These are phyloP conservation scores for Parazoanthus swiftii DNA, from an alignment of 92 coral and sea anemone species.

Conservation along the genomic window DNA sequence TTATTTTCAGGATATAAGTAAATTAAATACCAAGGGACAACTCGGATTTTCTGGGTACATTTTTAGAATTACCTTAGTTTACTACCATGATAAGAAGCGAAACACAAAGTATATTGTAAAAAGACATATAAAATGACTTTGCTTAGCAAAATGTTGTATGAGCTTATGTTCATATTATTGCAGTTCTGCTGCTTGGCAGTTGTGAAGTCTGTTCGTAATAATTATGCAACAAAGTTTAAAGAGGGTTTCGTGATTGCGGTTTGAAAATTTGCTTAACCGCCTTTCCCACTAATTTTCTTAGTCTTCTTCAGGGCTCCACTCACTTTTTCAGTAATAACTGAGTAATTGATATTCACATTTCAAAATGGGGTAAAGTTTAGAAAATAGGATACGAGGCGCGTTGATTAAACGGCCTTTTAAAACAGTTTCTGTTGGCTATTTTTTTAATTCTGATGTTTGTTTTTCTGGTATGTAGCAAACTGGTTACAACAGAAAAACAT, in stretches of 20 bases:
- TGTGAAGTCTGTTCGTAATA: no score
- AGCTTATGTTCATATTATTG: not conserved
- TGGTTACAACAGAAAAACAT: not conserved
- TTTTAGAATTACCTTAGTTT: not conserved
- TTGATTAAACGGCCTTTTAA: not conserved
- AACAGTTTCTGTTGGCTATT: not conserved
- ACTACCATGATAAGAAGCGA: not conserved
- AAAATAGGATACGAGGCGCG: not conserved
- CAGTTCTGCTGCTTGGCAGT: not conserved
- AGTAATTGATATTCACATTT: not conserved
- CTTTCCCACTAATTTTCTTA: no score
- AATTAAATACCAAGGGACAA: not conserved
- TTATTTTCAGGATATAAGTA: not conserved
- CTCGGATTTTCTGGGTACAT: not conserved
- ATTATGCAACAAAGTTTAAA: not conserved
- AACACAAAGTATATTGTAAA: not conserved
- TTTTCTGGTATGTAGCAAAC: constrained; percentile 8
- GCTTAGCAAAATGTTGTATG: not conserved
- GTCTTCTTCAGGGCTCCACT: not conserved
- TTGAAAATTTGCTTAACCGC: no score
- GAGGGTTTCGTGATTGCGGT: not conserved
- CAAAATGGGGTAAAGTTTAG: no score
- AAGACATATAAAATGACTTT: not conserved
- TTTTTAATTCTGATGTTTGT: not conserved
- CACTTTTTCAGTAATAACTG: not conserved